Evolutionary conservation across 2,113 vertebrate genomes (phyloP), one percentile per base, ranked within the genome.

Genomic region (Pangasianodon hypophthalmus): DNA sequence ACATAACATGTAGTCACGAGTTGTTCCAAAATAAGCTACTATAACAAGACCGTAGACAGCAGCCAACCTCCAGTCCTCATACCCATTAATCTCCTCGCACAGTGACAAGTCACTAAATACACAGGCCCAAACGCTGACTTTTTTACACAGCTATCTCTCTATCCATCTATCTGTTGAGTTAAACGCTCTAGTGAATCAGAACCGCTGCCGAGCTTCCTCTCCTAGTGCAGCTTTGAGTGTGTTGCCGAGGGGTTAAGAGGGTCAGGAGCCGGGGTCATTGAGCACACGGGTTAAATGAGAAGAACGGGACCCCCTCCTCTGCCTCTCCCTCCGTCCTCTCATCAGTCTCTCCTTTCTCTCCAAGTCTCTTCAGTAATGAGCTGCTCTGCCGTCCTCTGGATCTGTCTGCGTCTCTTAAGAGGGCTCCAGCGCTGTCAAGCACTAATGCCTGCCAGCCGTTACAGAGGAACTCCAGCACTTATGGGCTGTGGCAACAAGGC

Each of bases 341-440:
- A 88, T 77, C 91, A 90, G 92, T 91, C 92, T 93, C 94, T 81
- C 88, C 87, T 91, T 94, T 94, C 93, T 91, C 80, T 95, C 93
- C 90, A 69, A 91, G 93, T 92, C 94, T 92, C 91, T 46, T 88
- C 69, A 86, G 92, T 94, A 92, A 94, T 90, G 69, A 88, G 91
- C 77, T 29, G 73, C 93, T 92, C 92, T 92, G 92, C 93, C 92
- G 90, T 86, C 90, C 92, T 93, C 93, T 94, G 93, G 92, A 93
- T 93, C 93, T 95, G 94, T 94, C 93, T 90, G 89, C 29, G 75
- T 75, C 89, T 46, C 84, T 92, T 62, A 92, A 86, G 87, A 58
- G 92, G 92, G 92, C 52, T 92, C 93, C 85, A 4, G 80, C 84
- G 92, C 91, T 95, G 88, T 93, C 92, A 91, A 91, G 92, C 87